Evolutionary conservation across 2,113 vertebrate genomes (phyloP).

Genomic region (Lucifuga dentata): DNA sequence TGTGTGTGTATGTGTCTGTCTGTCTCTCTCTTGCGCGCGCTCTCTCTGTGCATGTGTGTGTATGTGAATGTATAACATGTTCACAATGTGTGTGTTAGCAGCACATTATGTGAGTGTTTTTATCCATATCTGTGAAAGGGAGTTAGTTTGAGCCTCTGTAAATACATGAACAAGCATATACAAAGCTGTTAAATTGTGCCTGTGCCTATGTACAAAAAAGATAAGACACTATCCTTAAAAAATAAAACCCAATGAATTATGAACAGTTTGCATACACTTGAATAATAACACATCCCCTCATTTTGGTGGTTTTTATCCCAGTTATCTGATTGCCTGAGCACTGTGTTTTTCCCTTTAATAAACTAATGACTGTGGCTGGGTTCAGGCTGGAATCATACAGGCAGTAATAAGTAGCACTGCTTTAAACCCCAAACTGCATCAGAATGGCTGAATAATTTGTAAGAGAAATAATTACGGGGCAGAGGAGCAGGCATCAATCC

Average conservation of each 20-base stretch:
- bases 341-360: constrained; percentile 75
- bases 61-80: constrained; percentile 17
- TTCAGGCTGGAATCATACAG: constrained; percentile 74
- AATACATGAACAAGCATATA: constrained; percentile 62
- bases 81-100: constrained; percentile 1
- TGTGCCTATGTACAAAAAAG: constrained; percentile 71
- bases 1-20: neutral
- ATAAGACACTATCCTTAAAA: constrained; percentile 77
- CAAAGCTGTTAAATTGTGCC: constrained; percentile 66
- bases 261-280: constrained; percentile 74
- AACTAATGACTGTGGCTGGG: constrained; percentile 82
- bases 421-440: constrained; percentile 80
- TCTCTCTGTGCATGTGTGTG: neutral
- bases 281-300: constrained; percentile 75
- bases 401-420: constrained; percentile 77
- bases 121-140: constrained; percentile 49
- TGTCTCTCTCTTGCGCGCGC: neutral
- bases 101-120: constrained; percentile 38
- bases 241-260: constrained; percentile 75
- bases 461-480: constrained; percentile 87
- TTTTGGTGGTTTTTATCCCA: constrained; percentile 74
- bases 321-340: constrained; percentile 81
- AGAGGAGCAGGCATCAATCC: constrained; percentile 87
- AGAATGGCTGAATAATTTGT: constrained; percentile 83
- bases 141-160: constrained; percentile 57